Conservation (phyloP, 2,888 invertebrate species). For the Dicranocentrus wangi region DNA sequence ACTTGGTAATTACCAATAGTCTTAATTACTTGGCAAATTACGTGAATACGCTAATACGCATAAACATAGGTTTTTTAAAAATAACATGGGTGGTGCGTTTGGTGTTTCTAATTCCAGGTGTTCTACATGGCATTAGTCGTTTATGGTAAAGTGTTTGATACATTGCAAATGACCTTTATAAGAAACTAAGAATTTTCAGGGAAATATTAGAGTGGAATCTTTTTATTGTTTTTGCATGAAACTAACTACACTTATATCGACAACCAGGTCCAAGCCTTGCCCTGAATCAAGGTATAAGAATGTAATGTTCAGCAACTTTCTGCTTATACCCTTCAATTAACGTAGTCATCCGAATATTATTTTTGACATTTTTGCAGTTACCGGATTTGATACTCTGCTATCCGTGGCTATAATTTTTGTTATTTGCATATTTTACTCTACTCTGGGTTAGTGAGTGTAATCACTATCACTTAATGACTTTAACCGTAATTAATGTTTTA, state of each 20-base stretch:
- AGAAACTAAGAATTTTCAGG: too few species aligned
- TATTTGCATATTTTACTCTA: constrained; percentile 66
- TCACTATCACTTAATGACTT: too few species aligned
- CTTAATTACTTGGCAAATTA: constrained; percentile 58
- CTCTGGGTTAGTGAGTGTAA: too few species aligned
- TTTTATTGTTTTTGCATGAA: too few species aligned
- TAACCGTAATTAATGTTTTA: constrained; percentile 9
- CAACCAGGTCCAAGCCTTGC: constrained; percentile 77
- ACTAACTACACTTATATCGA: background rate
- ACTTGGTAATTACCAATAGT: constrained; percentile 74
- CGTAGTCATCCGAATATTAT: background rate
- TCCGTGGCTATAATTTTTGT: constrained; percentile 81
- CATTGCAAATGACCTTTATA: background rate
- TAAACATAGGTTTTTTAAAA: too few species aligned
- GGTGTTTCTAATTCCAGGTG: constrained; percentile 55
- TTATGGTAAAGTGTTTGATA: constrained; percentile 75
- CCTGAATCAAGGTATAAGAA: constrained; percentile 79
- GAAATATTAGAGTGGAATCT: too few species aligned
- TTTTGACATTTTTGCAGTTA: constrained; percentile 78
- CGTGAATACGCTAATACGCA: background rate
- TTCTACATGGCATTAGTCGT: constrained; percentile 79
- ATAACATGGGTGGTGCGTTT: too few species aligned
- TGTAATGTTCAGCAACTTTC: too few species aligned
- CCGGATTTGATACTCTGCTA: constrained; percentile 80
- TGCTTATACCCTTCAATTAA: background rate